Evolutionary conservation across 2,888 invertebrate species (phyloP).

Genomic region (Hemithea aestivaria): DNA sequence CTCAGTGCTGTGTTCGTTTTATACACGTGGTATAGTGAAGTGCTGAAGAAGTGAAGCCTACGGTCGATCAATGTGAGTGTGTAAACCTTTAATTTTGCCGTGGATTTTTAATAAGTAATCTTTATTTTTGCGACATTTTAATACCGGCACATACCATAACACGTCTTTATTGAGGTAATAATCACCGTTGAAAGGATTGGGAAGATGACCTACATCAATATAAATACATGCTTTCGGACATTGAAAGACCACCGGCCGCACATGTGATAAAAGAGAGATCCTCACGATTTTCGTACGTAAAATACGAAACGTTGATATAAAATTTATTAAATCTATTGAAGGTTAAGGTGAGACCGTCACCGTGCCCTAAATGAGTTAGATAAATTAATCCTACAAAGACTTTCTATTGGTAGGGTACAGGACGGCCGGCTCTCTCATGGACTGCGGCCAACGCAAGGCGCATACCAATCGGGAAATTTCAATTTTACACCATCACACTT

Average conservation of each 20-base stretch:
- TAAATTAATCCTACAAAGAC: slow-evolving; percentile 26
- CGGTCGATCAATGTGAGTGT: no score
- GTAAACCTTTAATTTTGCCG: no score
- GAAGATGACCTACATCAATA: no score
- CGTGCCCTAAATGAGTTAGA: slow-evolving; percentile 15
- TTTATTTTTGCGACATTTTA: no score
- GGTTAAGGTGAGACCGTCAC: slow-evolving; percentile 9
- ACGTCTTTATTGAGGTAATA: no score
- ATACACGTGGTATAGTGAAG: slow-evolving; percentile 11
- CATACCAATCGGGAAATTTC: slow-evolving; percentile 55
- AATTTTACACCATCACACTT: slow-evolving; percentile 31
- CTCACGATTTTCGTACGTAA: not conserved
- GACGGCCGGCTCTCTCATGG: slow-evolving; percentile 54
- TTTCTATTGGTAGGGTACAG: slow-evolving; percentile 50
- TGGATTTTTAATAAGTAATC: no score
- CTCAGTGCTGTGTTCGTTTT: slow-evolving; percentile 20
- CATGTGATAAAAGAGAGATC: no score
- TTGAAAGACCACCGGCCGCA: no score
- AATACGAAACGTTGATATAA: not conserved
- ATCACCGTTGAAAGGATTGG: no score
- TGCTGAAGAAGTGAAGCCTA: slow-evolving; percentile 1
- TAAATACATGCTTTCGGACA: no score
- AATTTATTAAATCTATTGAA: not conserved
- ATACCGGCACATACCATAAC: no score
- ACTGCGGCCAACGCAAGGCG: slow-evolving; percentile 35